phyloP scores from a whole-genome alignment of 2,888 invertebrate genomes.

The Oasisia sp. region DNA sequence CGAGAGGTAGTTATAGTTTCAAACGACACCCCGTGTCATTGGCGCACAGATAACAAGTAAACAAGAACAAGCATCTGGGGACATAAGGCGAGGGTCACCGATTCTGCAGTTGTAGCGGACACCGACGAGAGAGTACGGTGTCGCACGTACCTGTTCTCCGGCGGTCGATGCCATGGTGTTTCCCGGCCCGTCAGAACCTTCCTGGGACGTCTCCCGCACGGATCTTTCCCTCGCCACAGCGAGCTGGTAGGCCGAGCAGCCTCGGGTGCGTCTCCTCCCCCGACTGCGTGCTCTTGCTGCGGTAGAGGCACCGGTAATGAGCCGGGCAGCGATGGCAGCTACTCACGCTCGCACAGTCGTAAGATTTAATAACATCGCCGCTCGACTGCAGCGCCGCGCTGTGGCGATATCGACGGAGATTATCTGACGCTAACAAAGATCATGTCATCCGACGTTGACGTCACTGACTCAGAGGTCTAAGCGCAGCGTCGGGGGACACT shows the following conservation, averaged over 20 bases:
- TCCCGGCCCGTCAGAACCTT: background rate
- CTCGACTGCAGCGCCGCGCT: background rate
- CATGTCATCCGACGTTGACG: slow-evolving; percentile 13
- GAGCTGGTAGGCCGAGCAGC: background rate
- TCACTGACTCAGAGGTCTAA: background rate
- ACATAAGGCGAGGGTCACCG: background rate
- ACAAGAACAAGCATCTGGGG: too few relatives aligned
- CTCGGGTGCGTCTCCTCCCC: background rate
- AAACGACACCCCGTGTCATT: too few relatives aligned
- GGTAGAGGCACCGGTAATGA: background rate
- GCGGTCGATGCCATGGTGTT: background rate
- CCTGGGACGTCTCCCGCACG: background rate
- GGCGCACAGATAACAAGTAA: too few relatives aligned
- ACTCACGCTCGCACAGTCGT: background rate
- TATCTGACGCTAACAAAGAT: background rate
- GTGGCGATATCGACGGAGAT: background rate
- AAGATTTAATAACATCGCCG: background rate
- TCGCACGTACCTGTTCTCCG: background rate
- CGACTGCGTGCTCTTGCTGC: background rate
- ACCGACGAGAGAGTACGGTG: background rate
- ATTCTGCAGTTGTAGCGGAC: background rate
- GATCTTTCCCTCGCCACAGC: background rate
- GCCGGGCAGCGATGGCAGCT: background rate
- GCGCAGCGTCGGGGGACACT: background rate
- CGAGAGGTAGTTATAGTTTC: too few relatives aligned